Evolutionary conservation across 2,888 invertebrate genomes (phyloP).

Genomic region (Agriopis leucophaearia): DNA sequence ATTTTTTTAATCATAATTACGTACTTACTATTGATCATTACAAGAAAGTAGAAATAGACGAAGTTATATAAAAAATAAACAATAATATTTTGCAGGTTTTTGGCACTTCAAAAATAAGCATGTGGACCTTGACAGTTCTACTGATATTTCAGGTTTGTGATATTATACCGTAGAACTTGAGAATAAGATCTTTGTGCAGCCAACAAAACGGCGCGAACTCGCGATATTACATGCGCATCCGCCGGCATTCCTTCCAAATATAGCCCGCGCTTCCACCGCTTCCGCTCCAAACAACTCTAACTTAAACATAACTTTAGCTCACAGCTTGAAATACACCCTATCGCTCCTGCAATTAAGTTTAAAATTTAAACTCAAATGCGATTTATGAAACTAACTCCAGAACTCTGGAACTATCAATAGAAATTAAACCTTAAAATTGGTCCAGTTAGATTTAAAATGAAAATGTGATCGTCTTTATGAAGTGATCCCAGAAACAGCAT

Average conservation of each 20-base stretch:
- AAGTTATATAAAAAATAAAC: too few relatives aligned
- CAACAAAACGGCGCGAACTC: slow-evolving; percentile 48
- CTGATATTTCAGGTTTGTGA: background rate
- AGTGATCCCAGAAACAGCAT: slow-evolving; percentile 64
- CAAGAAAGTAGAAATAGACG: too few relatives aligned
- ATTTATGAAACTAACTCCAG: slow-evolving; percentile 63
- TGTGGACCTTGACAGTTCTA: background rate
- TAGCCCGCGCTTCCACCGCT: slow-evolving; percentile 60
- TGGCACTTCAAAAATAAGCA: too few relatives aligned
- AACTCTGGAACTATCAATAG: slow-evolving; percentile 40
- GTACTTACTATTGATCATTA: too few relatives aligned
- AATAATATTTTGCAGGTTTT: too few relatives aligned
- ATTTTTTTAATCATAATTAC: too few relatives aligned
- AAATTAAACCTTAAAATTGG: slow-evolving; percentile 12
- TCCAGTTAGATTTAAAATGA: slow-evolving; percentile 26
- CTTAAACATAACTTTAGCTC: slow-evolving; percentile 55
- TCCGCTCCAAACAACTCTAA: slow-evolving; percentile 63
- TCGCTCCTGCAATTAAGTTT: slow-evolving; percentile 15
- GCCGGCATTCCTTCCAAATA: slow-evolving; percentile 66
- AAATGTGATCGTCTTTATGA: slow-evolving; percentile 48
- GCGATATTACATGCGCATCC: slow-evolving; percentile 69
- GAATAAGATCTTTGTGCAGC: slow-evolving; percentile 8
- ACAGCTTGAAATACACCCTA: slow-evolving; percentile 40
- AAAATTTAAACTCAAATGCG: slow-evolving; percentile 22
- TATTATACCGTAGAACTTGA: background rate